These are phyloP conservation scores for Nyctibius grandis DNA, from an alignment of 2,797 vertebrate species.

Conservation along the genomic window DNA sequence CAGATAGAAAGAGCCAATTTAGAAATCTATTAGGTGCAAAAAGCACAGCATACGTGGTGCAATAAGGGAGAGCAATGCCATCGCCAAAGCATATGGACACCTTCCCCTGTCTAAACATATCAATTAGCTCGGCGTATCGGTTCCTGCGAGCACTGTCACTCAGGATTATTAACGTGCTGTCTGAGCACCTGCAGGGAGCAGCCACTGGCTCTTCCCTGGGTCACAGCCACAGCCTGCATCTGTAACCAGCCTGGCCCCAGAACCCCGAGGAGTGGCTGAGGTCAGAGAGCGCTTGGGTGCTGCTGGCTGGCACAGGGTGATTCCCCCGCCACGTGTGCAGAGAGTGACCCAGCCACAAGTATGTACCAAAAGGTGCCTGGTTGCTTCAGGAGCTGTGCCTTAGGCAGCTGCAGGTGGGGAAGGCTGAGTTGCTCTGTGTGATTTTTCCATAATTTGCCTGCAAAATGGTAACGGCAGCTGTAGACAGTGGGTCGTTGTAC, in stretches of 20 bases:
- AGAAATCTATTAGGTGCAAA: constrained; percentile 29
- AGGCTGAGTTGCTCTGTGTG: neutral
- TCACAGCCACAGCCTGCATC: neutral
- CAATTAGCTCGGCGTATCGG: neutral
- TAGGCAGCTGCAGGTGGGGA: neutral
- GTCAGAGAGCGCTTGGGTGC: accelerated
- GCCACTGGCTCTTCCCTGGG: neutral
- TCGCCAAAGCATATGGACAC: neutral
- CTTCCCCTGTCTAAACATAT: neutral
- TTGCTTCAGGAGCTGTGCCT: neutral
- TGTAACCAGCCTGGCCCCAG: neutral
- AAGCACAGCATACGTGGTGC: neutral
- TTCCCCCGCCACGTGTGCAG: neutral
- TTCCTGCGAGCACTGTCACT: neutral
- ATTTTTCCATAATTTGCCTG: neutral
- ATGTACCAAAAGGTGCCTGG: accelerated
- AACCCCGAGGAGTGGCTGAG: neutral
- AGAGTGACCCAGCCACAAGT: neutral
- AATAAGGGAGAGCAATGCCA: neutral
- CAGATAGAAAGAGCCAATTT: constrained; percentile 21
- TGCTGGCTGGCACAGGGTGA: neutral
- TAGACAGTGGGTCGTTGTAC: neutral
- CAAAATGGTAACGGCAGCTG: neutral
- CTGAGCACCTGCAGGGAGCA: neutral
- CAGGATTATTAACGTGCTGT: neutral